Evolutionary conservation across 2,888 invertebrate species (phyloP), one percentile per base, ranked within the genome.

Genomic region (Limenitis arthemis): DNA sequence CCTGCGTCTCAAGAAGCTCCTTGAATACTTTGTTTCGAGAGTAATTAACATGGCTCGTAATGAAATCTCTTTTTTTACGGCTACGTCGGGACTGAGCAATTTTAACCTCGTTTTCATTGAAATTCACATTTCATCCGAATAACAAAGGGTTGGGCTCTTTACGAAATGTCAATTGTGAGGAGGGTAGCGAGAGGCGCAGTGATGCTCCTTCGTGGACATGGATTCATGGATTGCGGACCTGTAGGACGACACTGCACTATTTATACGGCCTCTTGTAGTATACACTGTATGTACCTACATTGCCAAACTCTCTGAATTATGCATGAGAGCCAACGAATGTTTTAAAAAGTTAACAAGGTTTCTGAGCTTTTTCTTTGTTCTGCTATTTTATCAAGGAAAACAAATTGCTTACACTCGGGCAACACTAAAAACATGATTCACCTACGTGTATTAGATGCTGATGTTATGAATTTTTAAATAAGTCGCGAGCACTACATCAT

Each of bases 281-380:
- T 40, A 46, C 32, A 47, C 30, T 53, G 52, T 56, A 49, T n/a
- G n/a, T 60, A 61, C 49, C 42, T 50, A 60, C 56, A 68, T 68
- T 66, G 70, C 70, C 65, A 66, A 67, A 68, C 63, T 69, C 64
- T 61, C 70, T 82, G 82, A 82, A 84, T 84, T 76, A 83, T 79
- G 69, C 77, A 84, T 79, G 77, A 80, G 62, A 69, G 65, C 73
- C 75, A 74, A 74, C 74, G 75, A 79, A 80, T 79, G 77, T 76
- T 82, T 83, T 82, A 80, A 82, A 84, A 83, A 83, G 79, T 82
- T 83, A 82, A 83, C 82, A 80, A 82, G 81, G 73, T 84, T 82
- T 75, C 77, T 75, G 72, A 77, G 77, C 72, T 81, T 82, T 78
- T 75, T 54, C 80, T 78, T 81, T 83, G 79, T 80, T 79, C 75